phyloP scores from a whole-genome alignment of 2,888 invertebrate species.

The Mythimna ferrago region DNA sequence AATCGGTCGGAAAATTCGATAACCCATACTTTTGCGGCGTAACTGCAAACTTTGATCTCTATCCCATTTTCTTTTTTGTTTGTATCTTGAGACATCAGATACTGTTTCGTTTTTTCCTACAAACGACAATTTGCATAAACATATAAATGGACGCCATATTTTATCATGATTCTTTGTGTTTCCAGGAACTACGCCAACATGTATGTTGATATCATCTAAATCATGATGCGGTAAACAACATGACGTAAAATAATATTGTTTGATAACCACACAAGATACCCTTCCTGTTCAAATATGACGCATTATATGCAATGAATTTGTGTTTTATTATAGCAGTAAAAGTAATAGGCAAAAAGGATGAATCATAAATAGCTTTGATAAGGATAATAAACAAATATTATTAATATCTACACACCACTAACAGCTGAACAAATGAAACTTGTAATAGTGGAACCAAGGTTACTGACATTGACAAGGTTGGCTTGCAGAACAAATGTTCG shows the following conservation, averaged over 20 bases:
- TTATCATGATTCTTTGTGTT: slow-evolving; percentile 45
- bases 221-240: slow-evolving; percentile 62
- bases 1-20: slow-evolving; percentile 60
- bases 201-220: slow-evolving; percentile 65
- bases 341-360: slow-evolving; percentile 19
- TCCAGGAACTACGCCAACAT: slow-evolving; percentile 52
- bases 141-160: slow-evolving; percentile 48
- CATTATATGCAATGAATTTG: slow-evolving; percentile 40
- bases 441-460: too few relatives aligned
- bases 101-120: slow-evolving; percentile 32
- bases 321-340: slow-evolving; percentile 42
- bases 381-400: slow-evolving; percentile 15
- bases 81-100: slow-evolving; percentile 13
- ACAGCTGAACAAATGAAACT: background rate
- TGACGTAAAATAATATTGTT: slow-evolving; percentile 50
- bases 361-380: slow-evolving; percentile 22
- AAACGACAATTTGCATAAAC: slow-evolving; percentile 49
- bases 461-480: too few relatives aligned
- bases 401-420: background rate
- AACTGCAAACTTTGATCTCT: slow-evolving; percentile 55
- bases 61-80: slow-evolving; percentile 33
- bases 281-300: slow-evolving; percentile 29
- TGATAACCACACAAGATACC: slow-evolving; percentile 29
- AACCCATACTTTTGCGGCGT: slow-evolving; percentile 57
- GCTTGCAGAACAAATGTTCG: too few relatives aligned